Evolutionary conservation across 2,888 invertebrate species (phyloP).

Genomic region (Ganaspis brasiliensis): DNA sequence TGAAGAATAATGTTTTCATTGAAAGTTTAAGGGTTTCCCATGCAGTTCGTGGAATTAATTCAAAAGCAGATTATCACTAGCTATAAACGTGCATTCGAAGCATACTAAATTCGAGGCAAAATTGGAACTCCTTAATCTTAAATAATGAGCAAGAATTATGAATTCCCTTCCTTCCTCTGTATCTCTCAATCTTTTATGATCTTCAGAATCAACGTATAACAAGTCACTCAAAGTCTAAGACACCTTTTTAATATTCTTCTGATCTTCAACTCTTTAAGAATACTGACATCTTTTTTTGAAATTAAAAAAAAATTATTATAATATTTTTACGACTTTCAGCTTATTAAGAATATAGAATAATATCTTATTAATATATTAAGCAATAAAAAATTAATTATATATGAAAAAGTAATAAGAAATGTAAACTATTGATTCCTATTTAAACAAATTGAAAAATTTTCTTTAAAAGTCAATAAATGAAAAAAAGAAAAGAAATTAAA

Average conservation of each 20-base stretch:
- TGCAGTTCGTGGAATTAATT: slow-evolving; percentile 30
- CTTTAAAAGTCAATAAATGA: too few relatives aligned
- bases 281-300: too few relatives aligned
- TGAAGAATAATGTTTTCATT: background rate
- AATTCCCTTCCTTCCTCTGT: slow-evolving; percentile 40
- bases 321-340: too few relatives aligned
- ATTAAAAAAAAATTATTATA: too few relatives aligned
- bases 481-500: too few relatives aligned
- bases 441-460: too few relatives aligned
- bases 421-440: too few relatives aligned
- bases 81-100: slow-evolving; percentile 39
- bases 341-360: too few relatives aligned
- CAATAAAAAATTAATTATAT: too few relatives aligned
- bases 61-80: slow-evolving; percentile 27
- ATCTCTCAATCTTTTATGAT: slow-evolving; percentile 1
- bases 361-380: too few relatives aligned
- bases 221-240: background rate
- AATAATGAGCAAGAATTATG: slow-evolving; percentile 23
- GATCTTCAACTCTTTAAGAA: background rate
- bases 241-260: background rate
- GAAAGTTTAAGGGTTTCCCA: slow-evolving; percentile 28
- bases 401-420: too few relatives aligned
- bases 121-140: slow-evolving; percentile 12
- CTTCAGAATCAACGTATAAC: slow-evolving; percentile 8
- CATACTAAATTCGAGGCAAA: slow-evolving; percentile 29